Evolutionary conservation across 2,888 invertebrate genomes (phyloP), one percentile per base, ranked within the genome.

Genomic region (Eurytoma californica): DNA sequence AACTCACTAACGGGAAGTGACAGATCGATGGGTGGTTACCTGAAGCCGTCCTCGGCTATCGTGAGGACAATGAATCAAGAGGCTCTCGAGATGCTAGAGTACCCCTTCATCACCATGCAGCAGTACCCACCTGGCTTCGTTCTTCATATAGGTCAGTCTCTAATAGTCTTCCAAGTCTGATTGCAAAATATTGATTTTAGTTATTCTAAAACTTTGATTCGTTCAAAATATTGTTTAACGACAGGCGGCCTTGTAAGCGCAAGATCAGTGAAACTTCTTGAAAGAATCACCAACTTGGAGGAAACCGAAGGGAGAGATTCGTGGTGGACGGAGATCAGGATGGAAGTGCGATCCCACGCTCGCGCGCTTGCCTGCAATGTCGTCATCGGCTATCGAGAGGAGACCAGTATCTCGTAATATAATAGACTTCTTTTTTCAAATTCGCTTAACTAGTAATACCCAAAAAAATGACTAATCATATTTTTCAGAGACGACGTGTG

Each of bases 241-340:
- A 68, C 77, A 94, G 94, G 95, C 80, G 98, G 96, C 18, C 94
- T 95, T 3, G 97, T 97, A 51, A 95, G 95, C 82, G 95, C 97
- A 0, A 92, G 96, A 88, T 97, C 94, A 73, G 97, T 94, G 72
- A 97, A 97, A 90, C 91, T 97, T 47, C 90, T 97, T 63, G 96
- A 96, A 88, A 92, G 95, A 83, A 95, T 96, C 77, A 94, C 94
- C 63, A 96, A 95, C 90, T 93, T 95, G 70, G 97, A 97, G 85
- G 98, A 98, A 89, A 96, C 97, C 18, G 97, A 97, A 87, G 95
- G 96, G 3, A 93, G 98, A 60, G 98, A 98, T 86, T 95, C 95
- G 1, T 98, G 98, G 98, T 99, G 99, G 98, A 97, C 96, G 0
- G 98, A 99, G 91, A 92, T 99, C 30, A 92, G 99, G 69, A 97